Percentiles rank a stretch among this genome's conserved stretches.
Evolutionary conservation across 2,797 vertebrate species (phyloP).

Genomic region (Nannoperca obscura): DNA sequence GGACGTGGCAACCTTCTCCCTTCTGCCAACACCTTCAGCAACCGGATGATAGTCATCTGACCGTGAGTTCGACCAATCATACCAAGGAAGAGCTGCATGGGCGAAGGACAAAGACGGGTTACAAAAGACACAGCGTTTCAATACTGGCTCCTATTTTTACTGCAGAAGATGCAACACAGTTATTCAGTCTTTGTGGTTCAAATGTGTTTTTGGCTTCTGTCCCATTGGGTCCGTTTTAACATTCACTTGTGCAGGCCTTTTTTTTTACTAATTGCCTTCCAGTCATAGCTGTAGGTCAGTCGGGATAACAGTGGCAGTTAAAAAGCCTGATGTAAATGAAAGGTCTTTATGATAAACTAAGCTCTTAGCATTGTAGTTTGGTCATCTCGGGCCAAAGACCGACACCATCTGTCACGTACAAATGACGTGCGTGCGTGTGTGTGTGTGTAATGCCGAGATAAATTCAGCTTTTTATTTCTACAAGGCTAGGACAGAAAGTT

Average conservation of each 20-base stretch:
- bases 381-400: conserved; percentile 68
- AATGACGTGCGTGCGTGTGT: neutral
- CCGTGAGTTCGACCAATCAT: conserved; percentile 94
- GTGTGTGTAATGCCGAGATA: neutral
- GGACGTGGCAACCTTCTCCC: conserved; percentile 91
- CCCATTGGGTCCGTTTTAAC: neutral
- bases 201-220: neutral
- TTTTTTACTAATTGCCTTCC: neutral
- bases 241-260: neutral
- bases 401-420: conserved; percentile 68
- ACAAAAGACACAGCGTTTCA: neutral
- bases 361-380: conserved; percentile 20
- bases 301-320: neutral
- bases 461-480: neutral
- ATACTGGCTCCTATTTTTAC: neutral
- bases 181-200: too few relatives aligned
- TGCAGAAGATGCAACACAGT: neutral
- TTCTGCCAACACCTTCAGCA: conserved; percentile 89
- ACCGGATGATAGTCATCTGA: conserved; percentile 94
- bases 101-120: neutral
- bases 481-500: neutral
- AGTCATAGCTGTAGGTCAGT: neutral
- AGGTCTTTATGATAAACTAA: conserved; percentile 22
- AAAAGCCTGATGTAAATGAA: conserved; percentile 11
- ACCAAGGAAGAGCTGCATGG: conserved; percentile 88